Conservation (phyloP, 2,888 invertebrate species). For the Hyles lineata region DNA sequence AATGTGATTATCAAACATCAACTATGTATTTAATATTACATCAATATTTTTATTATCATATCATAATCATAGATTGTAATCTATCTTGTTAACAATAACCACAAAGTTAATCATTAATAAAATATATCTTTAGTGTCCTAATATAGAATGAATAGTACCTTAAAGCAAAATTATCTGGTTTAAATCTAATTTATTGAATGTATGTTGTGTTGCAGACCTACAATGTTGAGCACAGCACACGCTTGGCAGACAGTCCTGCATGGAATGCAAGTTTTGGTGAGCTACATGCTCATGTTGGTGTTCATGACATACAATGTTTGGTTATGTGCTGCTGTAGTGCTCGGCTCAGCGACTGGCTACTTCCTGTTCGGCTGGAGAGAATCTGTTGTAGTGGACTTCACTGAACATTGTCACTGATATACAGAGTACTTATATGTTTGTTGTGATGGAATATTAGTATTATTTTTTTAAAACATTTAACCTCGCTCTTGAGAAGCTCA, state of each 20-base stretch:
- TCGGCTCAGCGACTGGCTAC: slow-evolving; percentile 96
- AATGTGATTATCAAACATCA: slow-evolving; percentile 25
- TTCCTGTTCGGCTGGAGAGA: slow-evolving; percentile 98
- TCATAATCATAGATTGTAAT: too few species aligned
- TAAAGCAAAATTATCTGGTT: too few species aligned
- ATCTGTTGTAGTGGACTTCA: slow-evolving; percentile 96
- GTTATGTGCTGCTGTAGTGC: slow-evolving; percentile 94
- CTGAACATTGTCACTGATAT: slow-evolving; percentile 96
- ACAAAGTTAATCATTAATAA: too few species aligned
- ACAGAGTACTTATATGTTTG: slow-evolving; percentile 33
- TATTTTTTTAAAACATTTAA: slow-evolving; percentile 60
- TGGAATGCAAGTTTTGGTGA: slow-evolving; percentile 94
- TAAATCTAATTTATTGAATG: not conserved
- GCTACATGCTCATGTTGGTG: slow-evolving; percentile 97
- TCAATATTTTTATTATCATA: too few species aligned
- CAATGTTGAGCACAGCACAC: slow-evolving; percentile 93
- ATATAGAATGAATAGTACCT: too few species aligned
- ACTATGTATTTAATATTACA: too few species aligned
- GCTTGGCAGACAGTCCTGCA: slow-evolving; percentile 94
- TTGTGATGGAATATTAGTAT: slow-evolving; percentile 45
- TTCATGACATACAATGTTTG: slow-evolving; percentile 99
- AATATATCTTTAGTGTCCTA: too few species aligned
- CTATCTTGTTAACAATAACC: too few species aligned
- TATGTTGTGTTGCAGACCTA: slow-evolving; percentile 86
- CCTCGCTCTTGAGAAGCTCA: slow-evolving; percentile 66